phyloP scores from a whole-genome alignment of 2,888 invertebrate genomes.

The Drepana falcataria region DNA sequence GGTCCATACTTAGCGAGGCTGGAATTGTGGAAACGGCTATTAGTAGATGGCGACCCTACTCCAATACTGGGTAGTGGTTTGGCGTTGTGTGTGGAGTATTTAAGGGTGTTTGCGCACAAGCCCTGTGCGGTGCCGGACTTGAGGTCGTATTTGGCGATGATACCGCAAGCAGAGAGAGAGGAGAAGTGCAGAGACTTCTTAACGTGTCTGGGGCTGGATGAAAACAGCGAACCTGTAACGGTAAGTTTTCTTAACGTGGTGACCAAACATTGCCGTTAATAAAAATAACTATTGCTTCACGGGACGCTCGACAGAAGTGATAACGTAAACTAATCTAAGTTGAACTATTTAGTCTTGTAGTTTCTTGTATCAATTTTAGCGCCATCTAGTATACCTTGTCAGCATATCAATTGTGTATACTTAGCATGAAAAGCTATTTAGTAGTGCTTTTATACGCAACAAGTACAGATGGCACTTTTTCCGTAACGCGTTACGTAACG shows the following conservation, averaged over 20 bases:
- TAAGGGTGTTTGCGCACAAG: conserved; percentile 89
- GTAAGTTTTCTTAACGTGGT: conserved; percentile 56
- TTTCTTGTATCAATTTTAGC: no score
- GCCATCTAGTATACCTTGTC: no score
- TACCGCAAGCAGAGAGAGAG: conserved; percentile 81
- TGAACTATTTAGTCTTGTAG: no score
- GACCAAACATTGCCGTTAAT: conserved; percentile 1
- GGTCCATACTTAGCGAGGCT: conserved; percentile 92
- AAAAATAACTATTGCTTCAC: neutral
- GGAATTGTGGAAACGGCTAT: conserved; percentile 83
- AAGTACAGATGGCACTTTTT: no score
- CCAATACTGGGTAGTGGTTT: conserved; percentile 80
- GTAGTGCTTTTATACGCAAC: no score
- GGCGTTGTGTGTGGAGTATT: conserved; percentile 87
- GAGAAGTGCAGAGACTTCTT: conserved; percentile 79
- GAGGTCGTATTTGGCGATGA: conserved; percentile 83
- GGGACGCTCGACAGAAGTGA: no score
- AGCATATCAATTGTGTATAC: no score
- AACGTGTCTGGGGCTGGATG: conserved; percentile 81
- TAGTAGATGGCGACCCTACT: conserved; percentile 73
- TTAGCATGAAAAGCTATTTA: no score
- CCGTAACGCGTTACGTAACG: no score
- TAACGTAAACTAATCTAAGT: no score
- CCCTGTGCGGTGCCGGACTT: conserved; percentile 92
- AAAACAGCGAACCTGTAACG: conserved; percentile 80